These are phyloP conservation scores for Hycleus phaleratus DNA, from an alignment of 1,140 invertebrate species.

Conservation along the genomic window DNA sequence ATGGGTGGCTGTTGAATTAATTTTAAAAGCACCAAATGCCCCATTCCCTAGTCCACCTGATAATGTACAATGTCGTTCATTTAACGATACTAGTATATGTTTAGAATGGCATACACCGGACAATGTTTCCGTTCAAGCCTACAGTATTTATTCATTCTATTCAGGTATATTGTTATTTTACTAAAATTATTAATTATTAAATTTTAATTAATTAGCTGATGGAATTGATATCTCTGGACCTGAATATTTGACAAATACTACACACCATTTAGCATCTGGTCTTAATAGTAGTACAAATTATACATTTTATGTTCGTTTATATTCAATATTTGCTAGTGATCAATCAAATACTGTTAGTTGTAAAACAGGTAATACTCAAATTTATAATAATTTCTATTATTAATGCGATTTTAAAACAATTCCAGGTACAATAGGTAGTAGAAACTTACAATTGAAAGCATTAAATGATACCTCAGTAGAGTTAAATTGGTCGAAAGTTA, in stretches of 20 bases:
- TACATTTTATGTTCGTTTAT: conserved; percentile 57
- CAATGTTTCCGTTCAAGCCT: conserved; percentile 48
- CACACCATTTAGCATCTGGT: conserved; percentile 46
- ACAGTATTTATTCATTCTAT: conserved; percentile 55
- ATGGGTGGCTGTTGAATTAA: conserved; percentile 51
- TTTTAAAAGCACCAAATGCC: conserved; percentile 43
- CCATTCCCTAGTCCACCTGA: conserved; percentile 50
- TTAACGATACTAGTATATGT: conserved; percentile 49
- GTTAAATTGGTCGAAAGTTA: conserved; percentile 53
- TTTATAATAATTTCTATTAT: not conserved
- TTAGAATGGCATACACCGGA: conserved; percentile 49
- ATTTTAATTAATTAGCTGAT: conserved; percentile 11
- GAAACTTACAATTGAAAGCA: conserved; percentile 47
- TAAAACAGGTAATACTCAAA: conserved; percentile 47
- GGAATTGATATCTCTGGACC: conserved; percentile 44
- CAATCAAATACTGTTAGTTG: conserved; percentile 53
- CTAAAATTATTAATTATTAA: not conserved
- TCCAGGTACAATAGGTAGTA: conserved; percentile 51
- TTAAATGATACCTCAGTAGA: conserved; percentile 48
- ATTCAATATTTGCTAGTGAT: conserved; percentile 52
- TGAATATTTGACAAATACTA: conserved; percentile 48
- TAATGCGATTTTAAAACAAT: conserved; percentile 9
- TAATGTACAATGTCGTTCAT: conserved; percentile 46
- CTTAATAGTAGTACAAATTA: conserved; percentile 60
- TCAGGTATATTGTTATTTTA: conserved; percentile 39